Evolutionary conservation across 2,113 vertebrate genomes (phyloP).

Genomic region (Lonchura striata): DNA sequence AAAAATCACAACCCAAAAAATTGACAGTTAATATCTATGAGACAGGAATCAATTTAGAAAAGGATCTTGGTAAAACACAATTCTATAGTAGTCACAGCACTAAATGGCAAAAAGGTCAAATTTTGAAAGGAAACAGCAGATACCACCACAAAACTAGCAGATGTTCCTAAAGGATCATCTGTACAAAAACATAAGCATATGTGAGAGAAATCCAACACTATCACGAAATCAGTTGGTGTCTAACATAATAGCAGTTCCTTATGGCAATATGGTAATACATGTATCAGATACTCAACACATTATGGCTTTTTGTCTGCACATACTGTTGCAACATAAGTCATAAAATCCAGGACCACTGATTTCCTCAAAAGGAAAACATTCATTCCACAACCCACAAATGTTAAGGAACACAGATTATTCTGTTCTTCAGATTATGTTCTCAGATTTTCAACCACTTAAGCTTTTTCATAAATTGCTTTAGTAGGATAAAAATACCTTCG

Average conservation of each 20-base stretch:
- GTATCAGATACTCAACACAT: slow-evolving; percentile 78
- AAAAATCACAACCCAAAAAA: background rate
- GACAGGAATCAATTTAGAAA: slow-evolving; percentile 20
- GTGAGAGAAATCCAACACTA: slow-evolving; percentile 83
- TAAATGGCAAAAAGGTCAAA: slow-evolving; percentile 61
- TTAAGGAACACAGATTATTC: background rate
- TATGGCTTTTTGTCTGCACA: slow-evolving; percentile 67
- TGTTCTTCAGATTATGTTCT: background rate
- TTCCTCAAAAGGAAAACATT: slow-evolving; percentile 36
- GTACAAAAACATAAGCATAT: slow-evolving; percentile 84
- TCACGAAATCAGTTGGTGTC: slow-evolving; percentile 77
- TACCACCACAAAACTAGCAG: slow-evolving; percentile 80
- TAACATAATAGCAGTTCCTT: slow-evolving; percentile 80
- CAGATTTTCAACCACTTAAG: background rate
- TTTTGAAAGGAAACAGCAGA: slow-evolving; percentile 76
- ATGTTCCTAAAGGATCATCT: slow-evolving; percentile 80
- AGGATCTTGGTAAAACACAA: background rate
- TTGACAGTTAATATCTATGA: background rate
- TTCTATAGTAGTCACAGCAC: slow-evolving; percentile 32
- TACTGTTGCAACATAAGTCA: slow-evolving; percentile 66
- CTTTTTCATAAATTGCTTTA: background rate
- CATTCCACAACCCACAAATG: background rate
- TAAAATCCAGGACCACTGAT: slow-evolving; percentile 28
- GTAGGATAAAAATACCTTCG: background rate
- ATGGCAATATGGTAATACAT: slow-evolving; percentile 75